Evolutionary conservation across 1,140 invertebrate species (phyloP), one percentile per base, ranked within the genome.

Genomic region (Dryas iulia): DNA sequence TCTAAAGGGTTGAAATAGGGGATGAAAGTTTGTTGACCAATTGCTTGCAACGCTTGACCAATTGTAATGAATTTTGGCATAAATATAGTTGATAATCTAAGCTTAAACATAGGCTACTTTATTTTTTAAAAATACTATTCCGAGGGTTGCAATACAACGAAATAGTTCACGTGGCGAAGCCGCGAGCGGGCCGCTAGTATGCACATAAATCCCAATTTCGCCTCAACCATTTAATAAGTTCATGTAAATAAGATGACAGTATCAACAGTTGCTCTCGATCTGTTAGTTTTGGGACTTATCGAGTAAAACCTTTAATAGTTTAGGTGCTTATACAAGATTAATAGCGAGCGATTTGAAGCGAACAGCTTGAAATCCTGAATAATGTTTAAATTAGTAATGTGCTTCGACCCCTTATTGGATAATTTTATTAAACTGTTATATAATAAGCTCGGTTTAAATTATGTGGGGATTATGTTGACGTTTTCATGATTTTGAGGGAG

Each of bases 271-370:
- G 74, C 56, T 59, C 79, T 69, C 75, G 77, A 74, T 72, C 71
- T 68, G 65, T 77, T 81, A 82, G 77, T 84, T 81, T 77, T 61
- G 76, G 72, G 69, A 76, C 72, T 79, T 78, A 82, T 74, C 72
- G 52, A 54, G 53, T 74, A 71, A 75, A 78, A 83, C 74, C 77
- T 80, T 79, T 79, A 79, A 83, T 80, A 82, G 79, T 79, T 80
- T 73, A 66, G 77, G 70, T 65, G 73, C 74, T 81, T 77, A 78
- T 73, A 77, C 69, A 72, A 77, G 78, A 84, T 81, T 81, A 77
- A 76, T 72, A 67, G 76, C 64, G 35, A 54, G 64, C 58, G 47
- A 73, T 72, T 71, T 76, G 65, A 73, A 78, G 71, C 66, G 62
- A 31, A 53, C 64, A 39, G 64, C 31, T 69, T 58, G 39, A 59